A percentile compares a stretch with the other conserved stretches of the same genome.
phyloP scores from a whole-genome alignment of 2,888 invertebrate genomes.

The Drosophila suboccidentalis region DNA sequence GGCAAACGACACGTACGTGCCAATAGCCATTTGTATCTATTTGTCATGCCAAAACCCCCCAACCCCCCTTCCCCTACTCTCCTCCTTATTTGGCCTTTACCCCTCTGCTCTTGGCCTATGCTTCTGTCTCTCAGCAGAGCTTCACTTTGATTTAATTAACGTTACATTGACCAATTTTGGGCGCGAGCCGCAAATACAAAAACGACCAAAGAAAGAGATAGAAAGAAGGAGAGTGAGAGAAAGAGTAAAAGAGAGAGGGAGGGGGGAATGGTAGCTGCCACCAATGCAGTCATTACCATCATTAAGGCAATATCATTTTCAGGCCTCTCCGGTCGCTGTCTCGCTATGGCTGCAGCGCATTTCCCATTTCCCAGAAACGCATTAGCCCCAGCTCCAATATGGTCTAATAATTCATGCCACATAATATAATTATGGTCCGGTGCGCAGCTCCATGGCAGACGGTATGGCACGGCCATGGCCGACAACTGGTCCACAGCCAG shows the following conservation, averaged over 20 bases:
- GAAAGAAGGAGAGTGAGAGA: constrained; percentile 5
- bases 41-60: constrained; percentile 65
- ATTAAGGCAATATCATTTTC: constrained; percentile 84
- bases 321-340: constrained; percentile 64
- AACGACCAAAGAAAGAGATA: constrained; percentile 42
- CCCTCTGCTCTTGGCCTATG: no score
- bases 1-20: constrained; percentile 81
- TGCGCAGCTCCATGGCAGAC: constrained; percentile 69
- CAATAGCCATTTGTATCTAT: constrained; percentile 83
- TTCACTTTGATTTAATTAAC: constrained; percentile 84
- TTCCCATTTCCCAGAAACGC: constrained; percentile 79
- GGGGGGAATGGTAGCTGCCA: constrained; percentile 28
- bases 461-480: constrained; percentile 80
- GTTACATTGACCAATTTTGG: constrained; percentile 82
- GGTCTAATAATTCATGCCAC: constrained; percentile 84
- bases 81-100: background rate
- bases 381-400: constrained; percentile 82
- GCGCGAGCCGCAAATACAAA: constrained; percentile 52
- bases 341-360: constrained; percentile 46
- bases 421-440: constrained; percentile 83
- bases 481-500: constrained; percentile 49
- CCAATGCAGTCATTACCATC: constrained; percentile 83
- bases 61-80: background rate
- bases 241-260: constrained; percentile 4
- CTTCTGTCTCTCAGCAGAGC: no score